These are phyloP conservation scores for Thecophora atra DNA, from an alignment of 2,888 invertebrate species.

Conservation along the genomic window DNA sequence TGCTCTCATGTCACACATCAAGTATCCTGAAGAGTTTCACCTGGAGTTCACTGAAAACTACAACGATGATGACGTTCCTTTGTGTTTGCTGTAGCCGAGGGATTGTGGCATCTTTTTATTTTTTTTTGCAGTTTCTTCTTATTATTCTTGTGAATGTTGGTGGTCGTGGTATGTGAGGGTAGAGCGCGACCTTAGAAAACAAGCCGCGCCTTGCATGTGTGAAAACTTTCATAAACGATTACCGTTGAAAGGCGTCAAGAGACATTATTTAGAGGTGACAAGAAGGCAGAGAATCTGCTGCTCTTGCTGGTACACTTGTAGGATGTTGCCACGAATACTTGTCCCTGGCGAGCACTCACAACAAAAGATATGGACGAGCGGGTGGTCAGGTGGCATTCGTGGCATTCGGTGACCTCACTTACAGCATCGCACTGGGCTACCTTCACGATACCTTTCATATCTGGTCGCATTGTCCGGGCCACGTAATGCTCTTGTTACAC, in stretches of 20 bases:
- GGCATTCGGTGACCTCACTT: conserved; percentile 11
- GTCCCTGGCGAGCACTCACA: background rate
- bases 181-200: conserved; percentile 50
- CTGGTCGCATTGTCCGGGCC: conserved; percentile 4
- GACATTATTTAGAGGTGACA: conserved; percentile 62
- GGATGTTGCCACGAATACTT: background rate
- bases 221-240: conserved; percentile 60
- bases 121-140: conserved; percentile 8
- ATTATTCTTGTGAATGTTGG: conserved; percentile 40
- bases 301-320: background rate
- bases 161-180: conserved; percentile 42
- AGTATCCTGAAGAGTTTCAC: conserved; percentile 21
- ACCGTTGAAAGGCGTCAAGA: conserved; percentile 60
- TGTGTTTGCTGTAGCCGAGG: background rate
- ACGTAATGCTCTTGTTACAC: conserved; percentile 49
- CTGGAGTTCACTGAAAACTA: conserved; percentile 27
- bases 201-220: conserved; percentile 55
- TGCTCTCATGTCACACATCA: conserved; percentile 11
- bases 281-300: conserved; percentile 34
- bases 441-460: conserved; percentile 9
- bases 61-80: conserved; percentile 3
- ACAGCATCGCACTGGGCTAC: background rate
- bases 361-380: background rate
- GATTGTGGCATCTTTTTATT: background rate
- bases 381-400: background rate